phyloP scores from a whole-genome alignment of 2,888 invertebrate genomes.

The Cheiracanthium punctorium region DNA sequence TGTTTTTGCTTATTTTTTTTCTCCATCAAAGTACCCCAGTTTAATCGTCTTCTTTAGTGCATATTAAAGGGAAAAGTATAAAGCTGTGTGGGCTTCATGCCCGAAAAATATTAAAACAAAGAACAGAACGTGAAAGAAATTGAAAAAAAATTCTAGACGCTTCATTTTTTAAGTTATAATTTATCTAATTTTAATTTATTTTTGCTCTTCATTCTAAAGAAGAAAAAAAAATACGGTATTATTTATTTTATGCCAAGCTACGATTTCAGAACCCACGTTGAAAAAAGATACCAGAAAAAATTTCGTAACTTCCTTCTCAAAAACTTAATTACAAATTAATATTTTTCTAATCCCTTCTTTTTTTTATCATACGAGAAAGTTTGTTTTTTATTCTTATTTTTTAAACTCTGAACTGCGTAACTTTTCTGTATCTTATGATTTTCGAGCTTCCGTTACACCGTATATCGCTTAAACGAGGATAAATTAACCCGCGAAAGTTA shows the following conservation, averaged over 20 bases:
- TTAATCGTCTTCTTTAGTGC: constrained; percentile 56
- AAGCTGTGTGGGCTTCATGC: constrained; percentile 19
- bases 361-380: constrained; percentile 19
- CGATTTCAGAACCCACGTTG: constrained; percentile 27
- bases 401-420: not conserved
- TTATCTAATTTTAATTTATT: constrained; percentile 70
- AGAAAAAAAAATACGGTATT: not conserved
- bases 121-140: not conserved
- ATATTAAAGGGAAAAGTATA: constrained; percentile 59
- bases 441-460: constrained; percentile 20
- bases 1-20: constrained; percentile 25
- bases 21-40: constrained; percentile 31
- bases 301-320: constrained; percentile 51
- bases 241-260: constrained; percentile 51
- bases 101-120: constrained; percentile 58
- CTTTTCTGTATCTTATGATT: constrained; percentile 63
- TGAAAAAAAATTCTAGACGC: constrained; percentile 2
- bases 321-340: constrained; percentile 71
- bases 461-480: constrained; percentile 58
- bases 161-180: constrained; percentile 67
- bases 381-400: constrained; percentile 43
- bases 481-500: constrained; percentile 66
- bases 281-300: constrained; percentile 33
- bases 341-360: constrained; percentile 68
- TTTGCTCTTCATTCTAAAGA: constrained; percentile 59